Percentiles rank a stretch among this genome's conserved stretches.
These are phyloP conservation scores for Kradibia gibbosae DNA, from an alignment of 1,140 invertebrate species.

Conservation along the genomic window DNA sequence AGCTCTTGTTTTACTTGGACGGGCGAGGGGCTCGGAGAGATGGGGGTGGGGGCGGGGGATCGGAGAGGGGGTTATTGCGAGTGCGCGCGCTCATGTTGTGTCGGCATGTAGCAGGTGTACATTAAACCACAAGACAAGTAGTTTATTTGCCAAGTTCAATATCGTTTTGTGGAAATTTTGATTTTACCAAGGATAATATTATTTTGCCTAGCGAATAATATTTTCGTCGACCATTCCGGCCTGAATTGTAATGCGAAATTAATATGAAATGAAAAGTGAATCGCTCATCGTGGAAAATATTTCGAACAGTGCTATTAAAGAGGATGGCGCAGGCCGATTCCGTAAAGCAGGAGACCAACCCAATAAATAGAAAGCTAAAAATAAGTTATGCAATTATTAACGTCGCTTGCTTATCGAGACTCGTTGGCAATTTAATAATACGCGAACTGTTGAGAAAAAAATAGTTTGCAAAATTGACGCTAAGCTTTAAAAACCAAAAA, in stretches of 20 bases:
- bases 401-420: background rate
- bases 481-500: too few species aligned
- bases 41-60: too few species aligned
- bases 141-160: slow-evolving; percentile 16
- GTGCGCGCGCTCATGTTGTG: background rate
- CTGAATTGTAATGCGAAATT: background rate
- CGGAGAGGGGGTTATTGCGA: background rate
- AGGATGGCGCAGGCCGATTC: background rate
- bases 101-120: slow-evolving; percentile 21
- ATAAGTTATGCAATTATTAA: background rate
- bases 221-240: too few species aligned
- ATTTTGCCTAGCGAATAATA: background rate
- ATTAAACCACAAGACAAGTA: slow-evolving; percentile 23
- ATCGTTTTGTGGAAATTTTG: background rate
- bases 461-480: too few species aligned
- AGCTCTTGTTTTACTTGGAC: slow-evolving; percentile 11
- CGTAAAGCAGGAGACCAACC: background rate
- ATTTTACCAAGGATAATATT: background rate
- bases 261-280: background rate
- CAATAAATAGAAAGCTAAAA: background rate
- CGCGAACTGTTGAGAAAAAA: too few species aligned
- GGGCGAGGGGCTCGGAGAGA: too few species aligned
- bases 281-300: background rate
- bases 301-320: slow-evolving; percentile 7
- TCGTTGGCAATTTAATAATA: too few species aligned